A percentile compares a stretch with the other conserved stretches of the same genome.
Evolutionary conservation across 1,140 invertebrate species (phyloP).

Genomic region (Onthophagus taurus): DNA sequence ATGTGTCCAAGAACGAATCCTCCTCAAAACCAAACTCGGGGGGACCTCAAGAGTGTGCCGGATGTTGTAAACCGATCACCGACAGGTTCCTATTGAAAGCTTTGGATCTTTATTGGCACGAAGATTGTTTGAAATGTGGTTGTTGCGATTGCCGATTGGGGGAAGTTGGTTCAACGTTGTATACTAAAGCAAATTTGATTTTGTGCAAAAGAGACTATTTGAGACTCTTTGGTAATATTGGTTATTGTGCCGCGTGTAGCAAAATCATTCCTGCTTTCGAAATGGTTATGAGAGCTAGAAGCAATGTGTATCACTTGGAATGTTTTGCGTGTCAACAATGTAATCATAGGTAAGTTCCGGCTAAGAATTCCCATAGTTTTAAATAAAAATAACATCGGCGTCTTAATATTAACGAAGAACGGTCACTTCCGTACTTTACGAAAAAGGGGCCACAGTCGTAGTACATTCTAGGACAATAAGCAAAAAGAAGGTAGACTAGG

Average conservation of each 20-base stretch:
- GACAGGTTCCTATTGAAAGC: constrained; percentile 77
- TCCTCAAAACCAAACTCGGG: constrained; percentile 30
- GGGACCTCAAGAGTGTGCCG: constrained; percentile 62
- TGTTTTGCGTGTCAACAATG: constrained; percentile 98
- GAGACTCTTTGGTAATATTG: constrained; percentile 86
- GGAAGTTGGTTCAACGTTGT: constrained; percentile 94
- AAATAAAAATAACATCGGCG: too few species aligned
- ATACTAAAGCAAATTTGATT: constrained; percentile 92
- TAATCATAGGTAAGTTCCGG: constrained; percentile 90
- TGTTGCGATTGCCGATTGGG: constrained; percentile 95
- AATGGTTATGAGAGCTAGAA: constrained; percentile 96
- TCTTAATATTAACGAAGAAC: too few species aligned
- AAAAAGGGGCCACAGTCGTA: too few species aligned
- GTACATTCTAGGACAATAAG: too few species aligned
- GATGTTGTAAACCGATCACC: constrained; percentile 78
- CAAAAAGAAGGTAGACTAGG: too few species aligned
- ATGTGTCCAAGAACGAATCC: constrained; percentile 50
- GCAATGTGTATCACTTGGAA: constrained; percentile 94
- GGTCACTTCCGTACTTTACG: too few species aligned
- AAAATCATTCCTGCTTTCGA: constrained; percentile 97
- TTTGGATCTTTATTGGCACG: constrained; percentile 92
- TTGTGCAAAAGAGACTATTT: constrained; percentile 97
- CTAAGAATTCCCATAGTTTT: too few species aligned
- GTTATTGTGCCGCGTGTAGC: constrained; percentile 87
- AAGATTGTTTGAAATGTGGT: constrained; percentile 95